A percentile compares a stretch with the other conserved stretches of the same genome.
Conservation (phyloP, 1,140 invertebrate species). For the Monomorium pharaonis region DNA sequence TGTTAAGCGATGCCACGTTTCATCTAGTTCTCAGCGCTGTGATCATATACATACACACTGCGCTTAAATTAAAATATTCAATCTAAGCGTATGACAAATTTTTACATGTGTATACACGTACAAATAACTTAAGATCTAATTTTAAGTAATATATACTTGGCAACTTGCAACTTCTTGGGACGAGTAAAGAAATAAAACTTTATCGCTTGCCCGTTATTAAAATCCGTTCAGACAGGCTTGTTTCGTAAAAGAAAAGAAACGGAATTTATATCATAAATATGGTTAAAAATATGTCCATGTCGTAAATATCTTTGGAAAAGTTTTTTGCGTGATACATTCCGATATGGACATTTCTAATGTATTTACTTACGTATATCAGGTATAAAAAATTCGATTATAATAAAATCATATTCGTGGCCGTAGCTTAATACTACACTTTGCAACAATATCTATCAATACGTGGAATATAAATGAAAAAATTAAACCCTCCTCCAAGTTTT, state of each 20-base stretch:
- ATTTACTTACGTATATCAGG: constrained; percentile 40
- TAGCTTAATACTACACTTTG: constrained; percentile 17
- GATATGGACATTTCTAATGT: not conserved
- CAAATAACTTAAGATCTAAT: constrained; percentile 36
- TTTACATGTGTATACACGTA: constrained; percentile 61
- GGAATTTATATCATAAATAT: not conserved
- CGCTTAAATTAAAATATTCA: constrained; percentile 44
- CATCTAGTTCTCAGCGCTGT: not conserved
- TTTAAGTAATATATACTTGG: constrained; percentile 49
- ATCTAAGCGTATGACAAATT: constrained; percentile 42
- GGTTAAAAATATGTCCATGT: not conserved
- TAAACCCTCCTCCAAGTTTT: not conserved
- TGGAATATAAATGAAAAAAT: not conserved
- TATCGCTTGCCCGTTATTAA: constrained; percentile 8
- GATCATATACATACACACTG: not conserved
- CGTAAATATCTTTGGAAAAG: constrained; percentile 5
- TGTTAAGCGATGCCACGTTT: not conserved
- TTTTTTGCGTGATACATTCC: not conserved
- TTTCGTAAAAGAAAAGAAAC: not conserved
- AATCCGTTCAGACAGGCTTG: not conserved
- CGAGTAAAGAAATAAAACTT: constrained; percentile 35
- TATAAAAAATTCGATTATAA: constrained; percentile 3
- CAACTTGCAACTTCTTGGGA: constrained; percentile 42
- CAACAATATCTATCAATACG: not conserved
- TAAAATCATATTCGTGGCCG: not conserved